phyloP scores from a whole-genome alignment of 2,888 invertebrate species.

The Seira ritae region DNA sequence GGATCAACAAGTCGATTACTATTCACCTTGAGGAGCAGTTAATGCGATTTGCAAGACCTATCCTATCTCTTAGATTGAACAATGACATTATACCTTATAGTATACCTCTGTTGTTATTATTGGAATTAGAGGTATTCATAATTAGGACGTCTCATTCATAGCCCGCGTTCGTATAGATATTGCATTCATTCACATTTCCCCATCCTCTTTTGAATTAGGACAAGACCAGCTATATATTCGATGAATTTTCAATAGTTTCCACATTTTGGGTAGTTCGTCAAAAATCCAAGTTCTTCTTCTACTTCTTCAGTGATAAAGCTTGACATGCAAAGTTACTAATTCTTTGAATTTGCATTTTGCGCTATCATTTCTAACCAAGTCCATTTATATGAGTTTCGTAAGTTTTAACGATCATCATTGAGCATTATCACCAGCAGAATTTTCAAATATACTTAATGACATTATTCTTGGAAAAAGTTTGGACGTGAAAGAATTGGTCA shows the following conservation, averaged over 20 bases:
- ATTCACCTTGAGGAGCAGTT: background rate
- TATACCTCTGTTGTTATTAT: background rate
- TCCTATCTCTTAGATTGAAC: background rate
- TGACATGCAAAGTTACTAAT: too few relatives aligned
- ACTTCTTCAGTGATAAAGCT: too few relatives aligned
- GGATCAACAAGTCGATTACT: background rate
- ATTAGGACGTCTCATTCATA: background rate
- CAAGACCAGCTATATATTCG: too few relatives aligned
- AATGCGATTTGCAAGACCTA: background rate
- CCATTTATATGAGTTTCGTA: too few relatives aligned
- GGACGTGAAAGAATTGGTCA: slow-evolving; percentile 22
- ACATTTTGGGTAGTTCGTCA: too few relatives aligned
- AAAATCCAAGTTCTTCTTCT: too few relatives aligned
- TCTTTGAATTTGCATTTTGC: too few relatives aligned
- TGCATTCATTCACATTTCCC: too few relatives aligned
- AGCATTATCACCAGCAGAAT: background rate
- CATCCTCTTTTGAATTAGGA: too few relatives aligned
- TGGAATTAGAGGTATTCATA: background rate
- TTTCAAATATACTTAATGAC: background rate
- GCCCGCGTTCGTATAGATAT: too few relatives aligned
- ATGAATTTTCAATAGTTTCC: too few relatives aligned
- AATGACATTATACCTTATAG: background rate
- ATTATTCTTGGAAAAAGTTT: background rate
- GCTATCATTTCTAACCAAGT: too few relatives aligned
- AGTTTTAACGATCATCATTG: background rate